Conservation (phyloP, 2,797 vertebrate genomes). For the Schizothorax lantsangensis region DNA sequence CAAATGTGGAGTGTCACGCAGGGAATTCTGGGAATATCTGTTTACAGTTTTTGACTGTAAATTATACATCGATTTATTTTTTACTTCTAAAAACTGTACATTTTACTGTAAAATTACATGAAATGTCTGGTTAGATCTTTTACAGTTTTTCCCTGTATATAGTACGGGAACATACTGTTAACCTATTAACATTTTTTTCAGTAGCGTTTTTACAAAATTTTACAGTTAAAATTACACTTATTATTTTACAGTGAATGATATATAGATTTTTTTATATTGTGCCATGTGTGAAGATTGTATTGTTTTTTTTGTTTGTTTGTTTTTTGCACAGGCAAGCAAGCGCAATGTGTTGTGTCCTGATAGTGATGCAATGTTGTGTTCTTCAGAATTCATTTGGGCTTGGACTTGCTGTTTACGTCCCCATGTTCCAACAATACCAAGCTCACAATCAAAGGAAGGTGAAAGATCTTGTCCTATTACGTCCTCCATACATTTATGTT, state of each 20-base stretch:
- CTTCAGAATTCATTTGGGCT: not conserved
- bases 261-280: not conserved
- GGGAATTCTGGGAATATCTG: too few relatives aligned
- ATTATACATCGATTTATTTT: too few relatives aligned
- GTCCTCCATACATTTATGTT: constrained; percentile 74
- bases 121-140: too few relatives aligned
- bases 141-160: too few relatives aligned
- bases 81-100: too few relatives aligned
- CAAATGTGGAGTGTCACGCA: too few relatives aligned
- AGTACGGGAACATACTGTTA: too few relatives aligned
- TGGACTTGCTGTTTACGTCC: constrained; percentile 42
- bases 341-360: not conserved
- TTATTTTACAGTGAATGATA: not conserved
- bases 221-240: too few relatives aligned
- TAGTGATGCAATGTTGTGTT: constrained; percentile 22
- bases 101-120: too few relatives aligned
- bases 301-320: not conserved
- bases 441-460: constrained; percentile 81
- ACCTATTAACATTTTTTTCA: too few relatives aligned
- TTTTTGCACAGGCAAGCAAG: not conserved
- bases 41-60: too few relatives aligned
- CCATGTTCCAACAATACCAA: constrained; percentile 71
- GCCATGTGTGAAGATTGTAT: not conserved
- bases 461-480: constrained; percentile 75
- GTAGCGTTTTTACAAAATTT: too few relatives aligned